Evolutionary conservation across 2,888 invertebrate species (phyloP).

Genomic region (Latrodectus elegans): DNA sequence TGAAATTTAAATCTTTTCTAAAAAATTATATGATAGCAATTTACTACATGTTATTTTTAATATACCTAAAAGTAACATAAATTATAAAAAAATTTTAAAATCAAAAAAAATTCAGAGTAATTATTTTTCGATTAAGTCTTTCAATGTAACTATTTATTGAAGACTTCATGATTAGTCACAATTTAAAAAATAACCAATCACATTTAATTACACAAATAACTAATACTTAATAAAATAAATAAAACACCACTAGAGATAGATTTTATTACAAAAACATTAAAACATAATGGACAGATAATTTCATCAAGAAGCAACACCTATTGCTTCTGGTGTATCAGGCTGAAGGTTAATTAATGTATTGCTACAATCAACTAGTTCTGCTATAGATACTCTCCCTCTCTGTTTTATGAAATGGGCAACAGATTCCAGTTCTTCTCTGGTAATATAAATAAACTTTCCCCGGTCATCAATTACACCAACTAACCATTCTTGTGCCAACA

Average conservation of each 20-base stretch:
- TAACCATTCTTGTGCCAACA: constrained; percentile 87
- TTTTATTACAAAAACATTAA: background rate
- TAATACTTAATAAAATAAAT: background rate
- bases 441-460: constrained; percentile 98
- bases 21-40: too few relatives aligned
- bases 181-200: too few relatives aligned
- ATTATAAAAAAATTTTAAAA: too few relatives aligned
- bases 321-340: constrained; percentile 44
- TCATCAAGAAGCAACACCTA: constrained; percentile 51
- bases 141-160: too few relatives aligned
- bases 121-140: too few relatives aligned
- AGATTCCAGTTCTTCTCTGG: constrained; percentile 89
- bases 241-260: background rate
- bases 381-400: constrained; percentile 93
- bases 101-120: too few relatives aligned
- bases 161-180: too few relatives aligned
- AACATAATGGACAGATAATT: background rate
- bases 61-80: too few relatives aligned
- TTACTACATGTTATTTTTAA: too few relatives aligned
- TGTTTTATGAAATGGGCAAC: constrained; percentile 97
- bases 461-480: constrained; percentile 98
- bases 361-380: constrained; percentile 94
- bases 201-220: too few relatives aligned
- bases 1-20: too few relatives aligned
- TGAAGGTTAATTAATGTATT: constrained; percentile 89